Percentiles rank a stretch among this genome's conserved stretches.
phyloP scores from a whole-genome alignment of 2,113 vertebrate species.

The Dissostichus mawsoni region DNA sequence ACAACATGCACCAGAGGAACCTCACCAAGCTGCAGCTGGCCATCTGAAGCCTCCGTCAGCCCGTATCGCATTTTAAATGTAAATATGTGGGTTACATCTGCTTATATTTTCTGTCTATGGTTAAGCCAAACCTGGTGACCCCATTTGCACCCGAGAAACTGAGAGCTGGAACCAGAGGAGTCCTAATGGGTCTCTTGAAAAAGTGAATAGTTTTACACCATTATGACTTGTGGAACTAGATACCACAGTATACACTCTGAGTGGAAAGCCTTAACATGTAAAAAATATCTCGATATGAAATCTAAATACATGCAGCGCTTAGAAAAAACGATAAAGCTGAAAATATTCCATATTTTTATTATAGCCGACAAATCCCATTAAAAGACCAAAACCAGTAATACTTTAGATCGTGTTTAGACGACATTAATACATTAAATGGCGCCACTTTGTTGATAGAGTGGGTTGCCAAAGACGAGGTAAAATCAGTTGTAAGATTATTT shows the following conservation, averaged over 20 bases:
- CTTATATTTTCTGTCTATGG: neutral
- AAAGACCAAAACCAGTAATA: neutral
- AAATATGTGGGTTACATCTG: constrained; percentile 8
- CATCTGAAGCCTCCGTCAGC: constrained; percentile 82
- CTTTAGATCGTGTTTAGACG: neutral
- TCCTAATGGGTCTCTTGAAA: neutral
- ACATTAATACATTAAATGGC: neutral
- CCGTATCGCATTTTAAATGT: neutral
- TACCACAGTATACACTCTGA: neutral
- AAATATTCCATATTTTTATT: neutral
- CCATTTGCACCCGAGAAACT: neutral
- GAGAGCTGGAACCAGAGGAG: neutral
- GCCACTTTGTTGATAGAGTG: neutral
- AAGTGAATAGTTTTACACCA: neutral
- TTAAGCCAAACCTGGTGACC: constrained; percentile 4
- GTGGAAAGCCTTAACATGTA: neutral
- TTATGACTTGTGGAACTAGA: neutral
- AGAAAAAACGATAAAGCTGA: neutral
- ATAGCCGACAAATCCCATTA: neutral
- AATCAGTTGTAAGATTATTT: neutral
- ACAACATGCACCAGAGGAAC: constrained; percentile 99
- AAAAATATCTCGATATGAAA: neutral
- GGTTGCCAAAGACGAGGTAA: too few species aligned
- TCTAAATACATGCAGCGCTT: neutral
- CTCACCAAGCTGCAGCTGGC: constrained; percentile 98